Percentiles rank a stretch among this genome's conserved stretches.
phyloP scores from a whole-genome alignment of 1,140 invertebrate genomes.

The Microplitis mediator region DNA sequence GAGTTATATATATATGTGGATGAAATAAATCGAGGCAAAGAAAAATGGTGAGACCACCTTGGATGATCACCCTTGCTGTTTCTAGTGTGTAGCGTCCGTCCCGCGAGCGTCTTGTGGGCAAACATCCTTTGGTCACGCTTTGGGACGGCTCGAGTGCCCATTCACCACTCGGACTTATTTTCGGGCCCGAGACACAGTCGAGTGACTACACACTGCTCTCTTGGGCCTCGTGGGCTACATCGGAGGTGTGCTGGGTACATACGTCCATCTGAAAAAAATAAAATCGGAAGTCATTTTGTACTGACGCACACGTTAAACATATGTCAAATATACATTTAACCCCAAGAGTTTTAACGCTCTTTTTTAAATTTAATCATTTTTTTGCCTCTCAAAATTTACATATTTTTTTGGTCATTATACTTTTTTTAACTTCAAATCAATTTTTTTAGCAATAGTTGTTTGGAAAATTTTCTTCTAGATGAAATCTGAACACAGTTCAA shows the following conservation, averaged over 20 bases:
- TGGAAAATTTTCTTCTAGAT: too few species aligned
- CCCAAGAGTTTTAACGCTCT: background rate
- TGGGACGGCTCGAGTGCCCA: constrained; percentile 28
- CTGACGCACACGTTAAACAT: constrained; percentile 13
- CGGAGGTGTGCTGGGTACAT: background rate
- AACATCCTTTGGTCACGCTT: constrained; percentile 40
- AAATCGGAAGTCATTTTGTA: background rate
- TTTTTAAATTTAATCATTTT: too few species aligned
- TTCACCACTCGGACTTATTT: constrained; percentile 25
- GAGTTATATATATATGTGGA: background rate
- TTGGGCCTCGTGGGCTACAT: background rate
- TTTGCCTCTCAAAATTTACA: too few species aligned
- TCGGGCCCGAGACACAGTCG: background rate
- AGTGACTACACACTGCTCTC: background rate
- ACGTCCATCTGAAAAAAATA: background rate
- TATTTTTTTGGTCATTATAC: too few species aligned
- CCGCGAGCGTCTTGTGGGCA: constrained; percentile 36
- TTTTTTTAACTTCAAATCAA: too few species aligned
- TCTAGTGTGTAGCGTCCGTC: background rate
- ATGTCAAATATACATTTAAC: constrained; percentile 6
- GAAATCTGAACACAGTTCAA: too few species aligned
- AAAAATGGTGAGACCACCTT: constrained; percentile 27
- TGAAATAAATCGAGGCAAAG: constrained; percentile 5
- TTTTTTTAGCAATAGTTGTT: too few species aligned
- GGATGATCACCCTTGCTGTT: constrained; percentile 22